Conservation (phyloP, 2,797 vertebrate genomes). For the Falco biarmicus region DNA sequence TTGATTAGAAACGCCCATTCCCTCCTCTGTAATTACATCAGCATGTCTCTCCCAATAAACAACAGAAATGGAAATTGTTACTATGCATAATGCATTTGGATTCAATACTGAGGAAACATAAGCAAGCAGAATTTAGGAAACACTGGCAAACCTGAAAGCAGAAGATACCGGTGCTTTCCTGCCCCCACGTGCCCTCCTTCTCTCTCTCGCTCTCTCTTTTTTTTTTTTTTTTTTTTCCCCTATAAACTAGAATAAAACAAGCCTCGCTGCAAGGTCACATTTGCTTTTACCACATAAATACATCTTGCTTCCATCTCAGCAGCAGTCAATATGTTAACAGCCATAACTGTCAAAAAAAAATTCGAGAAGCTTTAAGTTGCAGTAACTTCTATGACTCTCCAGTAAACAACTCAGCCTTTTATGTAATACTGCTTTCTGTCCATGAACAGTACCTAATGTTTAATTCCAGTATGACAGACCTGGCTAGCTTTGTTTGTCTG, state of each 20-base stretch:
- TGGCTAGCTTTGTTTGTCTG: neutral
- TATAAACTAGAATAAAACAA: neutral
- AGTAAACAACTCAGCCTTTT: neutral
- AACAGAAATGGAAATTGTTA: neutral
- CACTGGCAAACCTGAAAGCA: neutral
- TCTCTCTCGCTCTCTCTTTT: too few relatives aligned
- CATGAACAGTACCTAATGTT: neutral
- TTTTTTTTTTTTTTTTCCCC: neutral
- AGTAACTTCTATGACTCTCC: neutral
- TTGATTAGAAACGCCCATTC: neutral
- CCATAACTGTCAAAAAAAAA: neutral
- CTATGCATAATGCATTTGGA: neutral
- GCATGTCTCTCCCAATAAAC: neutral
- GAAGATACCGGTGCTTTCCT: neutral
- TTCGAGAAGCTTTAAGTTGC: neutral
- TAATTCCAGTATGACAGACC: neutral
- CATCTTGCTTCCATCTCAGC: neutral
- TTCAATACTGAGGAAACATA: neutral
- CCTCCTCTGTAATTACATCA: slow-evolving; percentile 28
- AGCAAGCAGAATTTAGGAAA: neutral
- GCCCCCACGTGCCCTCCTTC: too few relatives aligned
- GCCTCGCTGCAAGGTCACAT: neutral
- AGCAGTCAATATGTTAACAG: neutral
- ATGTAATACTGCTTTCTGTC: neutral
- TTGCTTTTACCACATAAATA: neutral